Evolutionary conservation across 2,797 vertebrate genomes (phyloP), one percentile per base, ranked within the genome.

Genomic region (Mormyrops attenuatus): DNA sequence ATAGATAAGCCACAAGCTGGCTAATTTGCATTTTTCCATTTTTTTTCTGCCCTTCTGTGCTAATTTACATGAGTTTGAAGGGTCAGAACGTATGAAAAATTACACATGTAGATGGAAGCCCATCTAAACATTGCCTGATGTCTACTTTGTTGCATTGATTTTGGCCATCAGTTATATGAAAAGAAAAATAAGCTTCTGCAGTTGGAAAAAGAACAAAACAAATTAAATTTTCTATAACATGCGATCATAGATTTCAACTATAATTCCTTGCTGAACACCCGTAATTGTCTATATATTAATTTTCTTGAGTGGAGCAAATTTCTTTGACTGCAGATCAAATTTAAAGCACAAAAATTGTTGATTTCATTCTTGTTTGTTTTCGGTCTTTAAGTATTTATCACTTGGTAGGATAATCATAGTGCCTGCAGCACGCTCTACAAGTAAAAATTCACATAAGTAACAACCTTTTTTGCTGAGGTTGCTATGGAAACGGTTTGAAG

Each of bases 401-500:
- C 38, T 88, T 20, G 5, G 5, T 44, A 49, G 30, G 60, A 66
- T 69, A 69, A 41, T 87, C 38, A 20, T 57, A 60, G 30, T 41
- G 34, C 47, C 82, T 85, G 22, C 57, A 88, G 60, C 85, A 80
- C 85, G 1, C 86, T n/a, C n/a, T 26, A 89, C 55, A 50, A 90
- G 89, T 88, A 93, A 92, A 89, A 87, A 92, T 92, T 91, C 88
- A 91, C 26, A 88, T 90, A 92, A 93, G 94, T 92, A 93, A 89
- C 85, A 92, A 92, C 88, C 60, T 49, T 91, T 87, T 63, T 91
- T 84, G 66, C 88, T 66, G 13, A 57, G 85, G 94, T 95, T 94
- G 90, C 93, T 89, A 95, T 94, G 92, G 93, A 47, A 89, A 95
- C 90, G 13, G 87, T 90, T 89, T 91, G 92, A 92, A 91, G 92